Conservation (phyloP, 2,888 invertebrate species). For the Drosophila subsilvestris region DNA sequence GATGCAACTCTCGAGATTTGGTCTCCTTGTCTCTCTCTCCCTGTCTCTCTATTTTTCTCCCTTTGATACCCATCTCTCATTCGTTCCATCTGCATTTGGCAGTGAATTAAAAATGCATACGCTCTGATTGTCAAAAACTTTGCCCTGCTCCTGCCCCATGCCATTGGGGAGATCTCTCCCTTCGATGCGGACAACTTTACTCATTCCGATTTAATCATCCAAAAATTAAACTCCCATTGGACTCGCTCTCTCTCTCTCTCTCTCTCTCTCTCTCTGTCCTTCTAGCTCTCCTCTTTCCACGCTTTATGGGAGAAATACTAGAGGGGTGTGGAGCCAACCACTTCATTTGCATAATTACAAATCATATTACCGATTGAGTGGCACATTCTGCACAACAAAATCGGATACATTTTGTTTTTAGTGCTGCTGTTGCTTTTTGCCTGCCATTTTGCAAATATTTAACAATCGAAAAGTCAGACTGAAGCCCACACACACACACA, state of each 20-base stretch:
- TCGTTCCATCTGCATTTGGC: slow-evolving; percentile 31
- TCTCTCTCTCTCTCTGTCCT: too few species aligned
- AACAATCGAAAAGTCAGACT: slow-evolving; percentile 69
- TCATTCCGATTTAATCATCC: slow-evolving; percentile 32
- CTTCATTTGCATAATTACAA: slow-evolving; percentile 73
- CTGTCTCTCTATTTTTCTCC: neutral
- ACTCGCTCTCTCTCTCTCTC: too few species aligned
- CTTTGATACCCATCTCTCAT: slow-evolving; percentile 3
- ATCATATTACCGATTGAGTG: slow-evolving; percentile 65
- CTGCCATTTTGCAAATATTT: slow-evolving; percentile 61
- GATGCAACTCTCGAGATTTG: slow-evolving; percentile 19
- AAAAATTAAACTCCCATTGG: slow-evolving; percentile 9
- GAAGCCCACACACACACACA: neutral
- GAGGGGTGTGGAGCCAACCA: slow-evolving; percentile 18
- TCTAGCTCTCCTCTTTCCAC: neutral
- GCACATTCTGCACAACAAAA: slow-evolving; percentile 34
- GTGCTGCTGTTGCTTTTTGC: slow-evolving; percentile 28
- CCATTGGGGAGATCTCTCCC: slow-evolving; percentile 8
- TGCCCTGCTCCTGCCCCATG: neutral
- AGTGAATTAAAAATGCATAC: slow-evolving; percentile 66
- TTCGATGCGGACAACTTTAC: slow-evolving; percentile 15
- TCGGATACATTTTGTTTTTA: slow-evolving; percentile 41
- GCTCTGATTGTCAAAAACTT: slow-evolving; percentile 55
- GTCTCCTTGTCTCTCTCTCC: neutral
- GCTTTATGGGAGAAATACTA: neutral